Evolutionary conservation across 2,888 invertebrate species (phyloP).

Genomic region (Epinotia ramella): DNA sequence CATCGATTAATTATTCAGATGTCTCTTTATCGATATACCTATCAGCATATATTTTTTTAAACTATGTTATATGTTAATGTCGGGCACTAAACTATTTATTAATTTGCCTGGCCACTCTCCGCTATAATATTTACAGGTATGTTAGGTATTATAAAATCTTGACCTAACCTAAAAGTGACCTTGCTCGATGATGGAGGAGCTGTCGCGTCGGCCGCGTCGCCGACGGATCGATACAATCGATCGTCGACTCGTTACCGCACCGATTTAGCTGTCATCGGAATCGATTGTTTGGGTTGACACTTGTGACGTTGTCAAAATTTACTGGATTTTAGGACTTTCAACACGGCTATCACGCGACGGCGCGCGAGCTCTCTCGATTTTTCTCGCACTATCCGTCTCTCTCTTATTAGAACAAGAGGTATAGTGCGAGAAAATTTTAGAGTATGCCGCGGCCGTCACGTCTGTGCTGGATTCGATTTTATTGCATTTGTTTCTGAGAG

Average conservation of each 20-base stretch:
- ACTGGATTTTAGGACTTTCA: constrained; percentile 1
- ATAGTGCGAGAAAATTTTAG: no score
- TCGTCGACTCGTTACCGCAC: constrained; percentile 59
- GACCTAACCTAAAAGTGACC: constrained; percentile 53
- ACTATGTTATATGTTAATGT: neutral
- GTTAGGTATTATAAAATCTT: neutral
- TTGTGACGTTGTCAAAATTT: constrained; percentile 4
- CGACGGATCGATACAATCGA: constrained; percentile 47
- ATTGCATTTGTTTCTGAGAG: neutral
- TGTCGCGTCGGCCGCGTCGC: constrained; percentile 59
- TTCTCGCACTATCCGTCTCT: no score
- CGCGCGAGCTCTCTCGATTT: no score
- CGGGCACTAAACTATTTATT: neutral
- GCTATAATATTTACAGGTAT: neutral
- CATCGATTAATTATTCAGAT: no score
- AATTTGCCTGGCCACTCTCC: neutral
- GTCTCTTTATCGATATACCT: no score
- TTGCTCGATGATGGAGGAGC: constrained; percentile 69
- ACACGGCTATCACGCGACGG: no score
- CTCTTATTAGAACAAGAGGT: no score
- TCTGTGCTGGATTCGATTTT: neutral
- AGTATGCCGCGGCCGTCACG: no score
- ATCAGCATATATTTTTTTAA: no score
- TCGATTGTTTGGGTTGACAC: constrained; percentile 46
- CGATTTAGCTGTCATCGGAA: constrained; percentile 63